Evolutionary conservation across 92 coral and sea anemone genomes (phyloP).

Genomic region (Zoanthus solanderi): DNA sequence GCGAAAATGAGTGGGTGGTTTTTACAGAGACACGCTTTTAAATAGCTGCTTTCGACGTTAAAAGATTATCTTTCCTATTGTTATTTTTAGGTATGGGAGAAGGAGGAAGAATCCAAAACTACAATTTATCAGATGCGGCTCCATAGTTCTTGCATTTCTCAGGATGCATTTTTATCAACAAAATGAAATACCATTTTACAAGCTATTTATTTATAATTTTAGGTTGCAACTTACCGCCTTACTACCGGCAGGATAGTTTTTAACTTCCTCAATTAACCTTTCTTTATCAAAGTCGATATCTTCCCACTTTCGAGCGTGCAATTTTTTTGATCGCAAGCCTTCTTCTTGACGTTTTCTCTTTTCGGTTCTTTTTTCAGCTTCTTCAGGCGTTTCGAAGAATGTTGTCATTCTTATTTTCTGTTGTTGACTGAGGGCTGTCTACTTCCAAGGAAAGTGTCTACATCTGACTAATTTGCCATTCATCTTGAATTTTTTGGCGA

Average conservation of each 20-base stretch:
- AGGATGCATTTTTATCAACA: too few species aligned
- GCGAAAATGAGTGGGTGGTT: too few species aligned
- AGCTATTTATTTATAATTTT: too few species aligned
- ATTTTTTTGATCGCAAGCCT: background rate
- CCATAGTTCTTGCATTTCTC: too few species aligned
- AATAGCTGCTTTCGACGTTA: too few species aligned
- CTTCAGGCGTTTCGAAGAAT: background rate
- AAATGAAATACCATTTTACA: too few species aligned
- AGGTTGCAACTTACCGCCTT: background rate
- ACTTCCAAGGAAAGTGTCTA: constrained; percentile 4
- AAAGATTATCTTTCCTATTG: too few species aligned
- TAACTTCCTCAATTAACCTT: background rate
- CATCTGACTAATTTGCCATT: constrained; percentile 2
- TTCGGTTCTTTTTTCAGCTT: background rate
- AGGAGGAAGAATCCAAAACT: too few species aligned
- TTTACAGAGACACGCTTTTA: too few species aligned
- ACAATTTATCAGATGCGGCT: too few species aligned
- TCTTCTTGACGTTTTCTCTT: constrained; percentile 8
- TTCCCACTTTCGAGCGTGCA: constrained; percentile 3
- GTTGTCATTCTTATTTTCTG: background rate
- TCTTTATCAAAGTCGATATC: background rate
- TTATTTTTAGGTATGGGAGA: too few species aligned
- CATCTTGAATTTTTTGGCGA: constrained; percentile 4
- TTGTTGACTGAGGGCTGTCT: background rate
- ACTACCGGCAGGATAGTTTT: background rate